Evolutionary conservation across 2,113 vertebrate species (phyloP), one percentile per base, ranked within the genome.

Genomic region (Hydrochoerus hydrochaeris): DNA sequence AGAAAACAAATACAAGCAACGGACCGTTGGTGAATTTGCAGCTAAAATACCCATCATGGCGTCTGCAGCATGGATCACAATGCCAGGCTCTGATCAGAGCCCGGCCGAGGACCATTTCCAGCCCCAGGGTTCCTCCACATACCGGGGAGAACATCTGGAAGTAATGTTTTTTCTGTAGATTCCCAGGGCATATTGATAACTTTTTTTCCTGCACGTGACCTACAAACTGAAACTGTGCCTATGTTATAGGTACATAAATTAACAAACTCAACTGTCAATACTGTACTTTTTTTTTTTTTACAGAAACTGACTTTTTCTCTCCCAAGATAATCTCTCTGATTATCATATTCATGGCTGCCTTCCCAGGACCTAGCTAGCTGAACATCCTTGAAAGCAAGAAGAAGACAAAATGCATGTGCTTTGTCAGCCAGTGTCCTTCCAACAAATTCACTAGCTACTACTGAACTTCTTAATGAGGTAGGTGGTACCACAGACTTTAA

Each of bases 1-100:
- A 97, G 78, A 92, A 98, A 97, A 95, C n/a, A 97, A 94, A 94
- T 88, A 90, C 3, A 67, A 69, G 88, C 84, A 90, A 73, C 1
- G 24, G 44, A 49, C 26, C 5, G 20, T 24, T 77, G 52, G 62
- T 85, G 67, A 73, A 92, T 90, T 92, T 49, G 38, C 22, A 90
- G 52, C 78, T 87, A 85, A 97, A 85, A 85, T 92, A 92, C 44
- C 54, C 63, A 73, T 19, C 24, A 69, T 11, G 4, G 44, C 49
- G 13, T 88, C 57, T 7, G 41, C 38, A 80, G 58, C 85, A 58
- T 77, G 67, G 52, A 85, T 83, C 52, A 44, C 44, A 93, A 86
- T 3, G 62, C n/a, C 35, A 57, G 44, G 63, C 44, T 95, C 35
- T 82, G 77, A 41, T 28, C 46, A 41, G 62, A 85, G 46, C 22